Evolutionary conservation across 2,888 invertebrate species (phyloP), one percentile per base, ranked within the genome.

Genomic region (Mamestra brassicae): DNA sequence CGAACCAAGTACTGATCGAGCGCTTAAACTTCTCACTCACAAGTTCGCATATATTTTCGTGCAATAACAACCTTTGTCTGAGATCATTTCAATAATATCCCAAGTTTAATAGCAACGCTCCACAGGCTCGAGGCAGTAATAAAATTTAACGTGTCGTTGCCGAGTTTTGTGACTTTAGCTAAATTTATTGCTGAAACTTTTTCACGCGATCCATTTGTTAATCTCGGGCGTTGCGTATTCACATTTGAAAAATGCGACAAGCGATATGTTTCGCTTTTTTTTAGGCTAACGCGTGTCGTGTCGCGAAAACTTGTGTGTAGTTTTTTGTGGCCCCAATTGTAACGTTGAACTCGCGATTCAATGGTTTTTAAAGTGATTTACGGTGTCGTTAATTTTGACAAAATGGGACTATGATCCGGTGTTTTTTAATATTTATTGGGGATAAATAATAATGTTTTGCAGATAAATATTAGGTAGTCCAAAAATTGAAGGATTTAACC

Each of bases 81-180:
- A 89, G 92, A 94, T 93, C 94, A 95, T 95, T 95, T 94, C 92
- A 94, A 94, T 95, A 94, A 95, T 95, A 94, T 92, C 87, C 93
- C 89, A 94, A 95, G 94, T 95, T 95, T 94, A 94, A 95, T 94
- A 90, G 92, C 91, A 86, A 91, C 90, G 90, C 87, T 90, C 88
- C 87, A 80, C 84, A 88, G 89, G 90, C 93, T 89, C 89, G 88
- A 86, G 92, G 93, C 92, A 86, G 91, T 91, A 94, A 94, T 95
- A 95, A 95, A 95, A 95, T 95, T 93, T 94, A 92, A 95, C 94
- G 94, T 93, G 94, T 94, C 93, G 91, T 89, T 89, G 85, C 90
- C 71, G 92, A 94, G 91, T 94, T 94, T 93, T 92, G 93, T 89
- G 93, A 95, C 92, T 94, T 92, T 86, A 89, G 87, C 88, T 77